Evolutionary conservation across 2,888 invertebrate genomes (phyloP).

Genomic region (Adineta ricciae): DNA sequence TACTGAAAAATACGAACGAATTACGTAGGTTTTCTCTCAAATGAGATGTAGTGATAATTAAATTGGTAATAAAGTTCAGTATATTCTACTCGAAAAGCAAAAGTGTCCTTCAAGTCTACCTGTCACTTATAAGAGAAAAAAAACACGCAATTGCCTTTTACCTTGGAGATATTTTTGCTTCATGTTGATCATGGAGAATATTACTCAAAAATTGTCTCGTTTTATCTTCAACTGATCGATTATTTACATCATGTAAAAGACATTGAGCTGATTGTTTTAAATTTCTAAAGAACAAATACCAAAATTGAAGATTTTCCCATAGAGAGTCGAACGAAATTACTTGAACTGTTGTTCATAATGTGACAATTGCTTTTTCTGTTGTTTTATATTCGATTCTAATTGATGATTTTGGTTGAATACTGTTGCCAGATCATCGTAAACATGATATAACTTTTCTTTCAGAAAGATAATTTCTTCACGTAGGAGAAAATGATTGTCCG

Average conservation of each 20-base stretch:
- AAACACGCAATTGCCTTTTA: background rate
- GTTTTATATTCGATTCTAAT: too few relatives aligned
- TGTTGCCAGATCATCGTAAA: background rate
- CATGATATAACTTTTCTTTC: conserved; percentile 1
- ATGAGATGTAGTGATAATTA: too few relatives aligned
- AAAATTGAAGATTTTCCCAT: background rate
- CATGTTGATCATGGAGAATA: background rate
- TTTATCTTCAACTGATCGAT: background rate
- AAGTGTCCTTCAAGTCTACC: too few relatives aligned
- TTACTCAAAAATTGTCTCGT: background rate
- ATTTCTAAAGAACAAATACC: background rate
- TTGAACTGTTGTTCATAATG: background rate
- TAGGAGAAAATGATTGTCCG: background rate
- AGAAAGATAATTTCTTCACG: background rate
- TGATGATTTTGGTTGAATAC: background rate
- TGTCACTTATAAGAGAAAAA: background rate
- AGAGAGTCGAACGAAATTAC: background rate
- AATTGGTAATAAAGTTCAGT: too few relatives aligned
- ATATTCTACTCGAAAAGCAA: too few relatives aligned
- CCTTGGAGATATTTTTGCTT: background rate
- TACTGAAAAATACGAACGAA: too few relatives aligned
- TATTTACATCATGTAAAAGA: background rate
- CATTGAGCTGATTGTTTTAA: background rate
- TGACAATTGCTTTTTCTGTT: too few relatives aligned
- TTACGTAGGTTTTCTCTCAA: too few relatives aligned